A percentile compares a stretch with the other conserved stretches of the same genome.
Conservation (phyloP, 2,797 vertebrate genomes). For the Sciurus carolinensis region DNA sequence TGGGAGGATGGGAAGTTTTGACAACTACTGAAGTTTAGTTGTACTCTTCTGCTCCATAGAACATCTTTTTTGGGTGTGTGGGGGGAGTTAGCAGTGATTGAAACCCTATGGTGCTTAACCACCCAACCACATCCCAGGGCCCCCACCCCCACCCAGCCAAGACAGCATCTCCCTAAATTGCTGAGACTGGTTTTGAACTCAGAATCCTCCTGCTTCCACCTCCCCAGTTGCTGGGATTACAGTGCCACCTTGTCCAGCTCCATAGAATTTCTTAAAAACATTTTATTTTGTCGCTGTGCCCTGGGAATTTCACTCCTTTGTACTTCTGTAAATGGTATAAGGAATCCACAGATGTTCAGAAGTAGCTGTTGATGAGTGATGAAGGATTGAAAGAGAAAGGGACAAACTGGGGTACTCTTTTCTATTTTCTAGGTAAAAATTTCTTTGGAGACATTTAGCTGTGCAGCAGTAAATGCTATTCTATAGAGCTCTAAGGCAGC, state of each 20-base stretch:
- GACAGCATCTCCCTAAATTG: no score
- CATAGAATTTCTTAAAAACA: slow-evolving; percentile 40
- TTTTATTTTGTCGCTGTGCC: slow-evolving; percentile 18
- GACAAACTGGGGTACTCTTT: background rate
- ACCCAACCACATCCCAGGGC: no score
- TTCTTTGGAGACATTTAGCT: background rate
- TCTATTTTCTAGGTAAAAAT: slow-evolving; percentile 12
- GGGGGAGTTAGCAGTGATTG: no score
- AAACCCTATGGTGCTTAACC: no score
- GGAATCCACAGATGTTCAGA: background rate
- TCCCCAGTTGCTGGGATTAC: no score
- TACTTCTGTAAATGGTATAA: background rate
- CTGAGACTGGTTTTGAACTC: no score
- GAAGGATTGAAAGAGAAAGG: background rate
- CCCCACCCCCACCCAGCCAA: no score
- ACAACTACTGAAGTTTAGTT: background rate
- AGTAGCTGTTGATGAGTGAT: slow-evolving; percentile 7
- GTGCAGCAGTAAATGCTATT: slow-evolving; percentile 12
- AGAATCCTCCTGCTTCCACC: no score
- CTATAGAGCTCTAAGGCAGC: background rate
- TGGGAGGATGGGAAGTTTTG: background rate
- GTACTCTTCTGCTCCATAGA: background rate
- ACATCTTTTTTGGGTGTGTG: background rate
- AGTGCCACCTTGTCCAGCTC: no score
- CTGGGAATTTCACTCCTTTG: background rate